These are phyloP conservation scores for Cryptocheilus praepositus DNA, from an alignment of 2,888 invertebrate genomes.

Conservation along the genomic window DNA sequence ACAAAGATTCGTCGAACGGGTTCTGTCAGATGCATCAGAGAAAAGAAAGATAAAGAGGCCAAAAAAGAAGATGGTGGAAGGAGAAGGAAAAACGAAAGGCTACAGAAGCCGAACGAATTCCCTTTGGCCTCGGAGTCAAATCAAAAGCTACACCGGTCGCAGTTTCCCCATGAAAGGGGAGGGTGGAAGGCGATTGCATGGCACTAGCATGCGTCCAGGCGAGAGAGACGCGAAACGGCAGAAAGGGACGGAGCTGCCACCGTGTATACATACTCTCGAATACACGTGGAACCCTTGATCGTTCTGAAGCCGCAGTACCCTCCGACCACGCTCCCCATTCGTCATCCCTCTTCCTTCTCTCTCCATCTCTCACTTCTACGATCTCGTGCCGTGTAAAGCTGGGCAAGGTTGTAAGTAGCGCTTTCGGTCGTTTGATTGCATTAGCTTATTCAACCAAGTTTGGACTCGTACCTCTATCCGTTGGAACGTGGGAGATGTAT, in stretches of 20 bases:
- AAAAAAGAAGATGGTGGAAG: too few relatives aligned
- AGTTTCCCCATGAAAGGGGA: conserved; percentile 23
- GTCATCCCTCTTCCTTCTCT: conserved; percentile 3
- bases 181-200: conserved; percentile 15
- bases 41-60: too few relatives aligned
- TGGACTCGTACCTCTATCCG: conserved; percentile 40
- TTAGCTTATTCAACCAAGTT: conserved; percentile 60
- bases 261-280: too few relatives aligned
- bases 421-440: conserved; percentile 64
- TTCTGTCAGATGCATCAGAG: too few relatives aligned
- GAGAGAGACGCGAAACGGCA: too few relatives aligned
- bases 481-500: conserved; percentile 24
- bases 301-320: conserved; percentile 7
- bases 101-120: conserved; percentile 18
- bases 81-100: conserved; percentile 12
- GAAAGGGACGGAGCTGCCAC: too few relatives aligned
- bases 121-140: conserved; percentile 38
- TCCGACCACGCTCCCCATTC: conserved; percentile 13
- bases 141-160: conserved; percentile 43
- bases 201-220: too few relatives aligned
- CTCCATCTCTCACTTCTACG: neutral
- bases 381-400: conserved; percentile 34
- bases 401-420: conserved; percentile 61
- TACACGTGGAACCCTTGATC: too few relatives aligned
- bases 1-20: too few relatives aligned